These are phyloP conservation scores for Electrophaes corylata DNA, from an alignment of 2,888 invertebrate genomes.

Conservation along the genomic window DNA sequence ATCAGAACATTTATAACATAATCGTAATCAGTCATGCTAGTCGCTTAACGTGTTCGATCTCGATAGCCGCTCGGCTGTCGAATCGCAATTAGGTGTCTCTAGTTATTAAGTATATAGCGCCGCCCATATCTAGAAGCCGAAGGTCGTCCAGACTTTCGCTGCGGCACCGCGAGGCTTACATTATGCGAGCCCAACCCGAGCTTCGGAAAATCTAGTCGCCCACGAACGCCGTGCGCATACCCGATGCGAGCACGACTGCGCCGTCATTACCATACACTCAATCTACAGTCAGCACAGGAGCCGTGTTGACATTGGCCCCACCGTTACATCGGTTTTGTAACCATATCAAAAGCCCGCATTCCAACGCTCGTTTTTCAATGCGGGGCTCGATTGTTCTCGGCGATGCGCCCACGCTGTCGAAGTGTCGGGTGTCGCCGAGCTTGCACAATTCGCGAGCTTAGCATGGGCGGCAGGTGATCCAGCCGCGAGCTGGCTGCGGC, in stretches of 20 bases:
- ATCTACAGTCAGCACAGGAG: slow-evolving; percentile 64
- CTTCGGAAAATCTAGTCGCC: slow-evolving; percentile 76
- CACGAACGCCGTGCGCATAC: slow-evolving; percentile 61
- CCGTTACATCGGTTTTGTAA: slow-evolving; percentile 77
- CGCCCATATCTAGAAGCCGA: slow-evolving; percentile 77
- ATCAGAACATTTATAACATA: slow-evolving; percentile 42
- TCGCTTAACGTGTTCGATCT: slow-evolving; percentile 42
- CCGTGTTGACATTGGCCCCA: slow-evolving; percentile 80
- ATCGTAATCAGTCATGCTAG: slow-evolving; percentile 38
- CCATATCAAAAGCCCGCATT: slow-evolving; percentile 77
- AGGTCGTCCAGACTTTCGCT: slow-evolving; percentile 83
- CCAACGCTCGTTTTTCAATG: slow-evolving; percentile 66
- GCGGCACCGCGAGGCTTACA: slow-evolving; percentile 56
- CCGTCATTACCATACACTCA: slow-evolving; percentile 71
- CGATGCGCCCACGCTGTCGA: slow-evolving; percentile 62
- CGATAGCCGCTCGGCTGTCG: slow-evolving; percentile 44
- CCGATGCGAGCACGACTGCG: slow-evolving; percentile 52
- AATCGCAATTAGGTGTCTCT: slow-evolving; percentile 68
- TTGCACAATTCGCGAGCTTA: slow-evolving; percentile 63
- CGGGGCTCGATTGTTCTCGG: slow-evolving; percentile 70
- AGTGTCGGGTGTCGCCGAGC: slow-evolving; percentile 61
- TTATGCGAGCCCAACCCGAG: slow-evolving; percentile 68
- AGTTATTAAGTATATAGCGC: slow-evolving; percentile 65
- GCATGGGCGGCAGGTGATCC: slow-evolving; percentile 62
- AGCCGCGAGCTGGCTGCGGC: slow-evolving; percentile 44